phyloP scores from a whole-genome alignment of 2,888 invertebrate species.

The Mesopsocus fuscifrons region DNA sequence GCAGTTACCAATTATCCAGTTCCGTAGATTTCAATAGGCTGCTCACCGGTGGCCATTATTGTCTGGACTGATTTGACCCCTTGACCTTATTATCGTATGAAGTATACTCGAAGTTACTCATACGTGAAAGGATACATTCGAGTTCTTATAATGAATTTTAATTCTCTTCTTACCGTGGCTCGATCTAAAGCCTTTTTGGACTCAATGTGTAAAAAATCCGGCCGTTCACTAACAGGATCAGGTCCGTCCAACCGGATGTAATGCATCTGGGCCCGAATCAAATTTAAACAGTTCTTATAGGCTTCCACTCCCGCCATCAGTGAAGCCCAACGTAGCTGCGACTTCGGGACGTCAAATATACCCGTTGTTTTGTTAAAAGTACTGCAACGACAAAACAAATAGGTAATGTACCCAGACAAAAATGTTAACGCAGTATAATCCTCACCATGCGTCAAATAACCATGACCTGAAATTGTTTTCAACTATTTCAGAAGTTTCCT shows the following conservation, averaged over 20 bases:
- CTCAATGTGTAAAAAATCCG: not conserved
- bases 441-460: too few relatives aligned
- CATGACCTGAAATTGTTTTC: not conserved
- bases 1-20: too few relatives aligned
- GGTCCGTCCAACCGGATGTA: not conserved
- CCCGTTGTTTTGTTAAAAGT: not conserved
- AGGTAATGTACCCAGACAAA: not conserved
- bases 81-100: too few relatives aligned
- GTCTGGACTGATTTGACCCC: too few relatives aligned
- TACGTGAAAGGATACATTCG: too few relatives aligned
- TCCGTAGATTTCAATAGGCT: too few relatives aligned
- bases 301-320: not conserved
- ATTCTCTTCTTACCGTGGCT: too few relatives aligned
- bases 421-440: too few relatives aligned
- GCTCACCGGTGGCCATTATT: too few relatives aligned
- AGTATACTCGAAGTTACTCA: too few relatives aligned
- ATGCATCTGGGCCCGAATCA: not conserved
- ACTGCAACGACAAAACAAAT: not conserved
- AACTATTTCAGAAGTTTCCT: too few relatives aligned
- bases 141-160: too few relatives aligned
- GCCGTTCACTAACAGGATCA: not conserved
- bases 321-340: not conserved
- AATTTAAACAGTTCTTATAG: not conserved
- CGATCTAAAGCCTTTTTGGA: not conserved
- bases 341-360: not conserved